Evolutionary conservation across 2,888 invertebrate species (phyloP), one percentile per base, ranked within the genome.

Genomic region (Leptinotarsa rubiginosa): DNA sequence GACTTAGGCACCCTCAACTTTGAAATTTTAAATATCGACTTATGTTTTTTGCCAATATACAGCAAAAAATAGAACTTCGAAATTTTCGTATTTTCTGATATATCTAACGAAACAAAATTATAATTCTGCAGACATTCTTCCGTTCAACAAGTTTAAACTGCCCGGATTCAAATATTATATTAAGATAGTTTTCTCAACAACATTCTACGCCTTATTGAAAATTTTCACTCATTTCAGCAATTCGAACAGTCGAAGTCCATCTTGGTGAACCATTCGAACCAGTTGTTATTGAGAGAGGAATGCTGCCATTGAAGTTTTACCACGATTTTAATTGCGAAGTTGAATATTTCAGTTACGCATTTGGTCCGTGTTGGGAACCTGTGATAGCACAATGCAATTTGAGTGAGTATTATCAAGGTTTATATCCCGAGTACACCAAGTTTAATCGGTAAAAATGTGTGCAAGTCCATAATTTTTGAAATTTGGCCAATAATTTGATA

Each of bases 301-400:
- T 99, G 95, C 95, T 97, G 68, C 93, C 98, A 0, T 90, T 99
- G 59, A 99, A 99, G 88, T 98, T 97, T 89, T 99, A 97, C 89
- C 97, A 99, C 88, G 99, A 99, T 88, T 92, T 99, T 74, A 97
- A 97, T 87, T 97, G 97, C 89, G 97, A 97, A 87, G 92, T 97
- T 83, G 93, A 95, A 70, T 93, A 94, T 80, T 96, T 93, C 85
- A 94, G 95, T 85, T 96, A 97, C 86, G 97, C 98, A 0, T 99
- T 99, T 86, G 99, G 99, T 0, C 98, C 99, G 0, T 99, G 99
- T 87, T 99, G 99, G 99, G 99, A 99, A 85, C 98, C 99, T 0
- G 97, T 96, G 18, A 93, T 97, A 73, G 96, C 97, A 0, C 96
- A 97, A 84, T 95, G 95, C 88, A 96, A 96, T 85, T 88, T 95